A percentile compares a stretch with the other conserved stretches of the same genome.
Conservation (phyloP, 2,888 invertebrate genomes). For the Pollenia griseotomentosa region DNA sequence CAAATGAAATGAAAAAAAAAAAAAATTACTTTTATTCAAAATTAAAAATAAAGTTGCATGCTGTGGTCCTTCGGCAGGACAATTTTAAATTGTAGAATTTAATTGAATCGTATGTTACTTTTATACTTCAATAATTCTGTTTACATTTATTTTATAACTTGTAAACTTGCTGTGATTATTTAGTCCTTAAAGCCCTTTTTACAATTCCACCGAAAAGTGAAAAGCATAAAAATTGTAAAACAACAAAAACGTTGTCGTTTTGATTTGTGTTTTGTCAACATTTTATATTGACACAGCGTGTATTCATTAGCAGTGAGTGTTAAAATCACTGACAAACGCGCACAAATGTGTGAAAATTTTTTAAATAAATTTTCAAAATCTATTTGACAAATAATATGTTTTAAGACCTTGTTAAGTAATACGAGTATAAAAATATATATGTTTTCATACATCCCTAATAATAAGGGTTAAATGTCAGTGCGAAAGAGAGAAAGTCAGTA, state of each 20-base stretch:
- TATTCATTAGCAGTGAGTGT: conserved; percentile 71
- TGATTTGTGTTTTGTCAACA: conserved; percentile 82
- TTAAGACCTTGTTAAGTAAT: conserved; percentile 60
- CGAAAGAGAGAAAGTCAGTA: conserved; percentile 23
- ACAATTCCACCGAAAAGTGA: background rate
- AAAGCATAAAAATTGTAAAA: conserved; percentile 13
- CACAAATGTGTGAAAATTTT: conserved; percentile 68
- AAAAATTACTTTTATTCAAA: conserved; percentile 34
- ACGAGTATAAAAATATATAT: conserved; percentile 17
- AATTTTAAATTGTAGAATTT: conserved; percentile 69
- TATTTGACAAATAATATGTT: conserved; percentile 54
- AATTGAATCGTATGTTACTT: conserved; percentile 72
- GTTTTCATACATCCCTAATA: conserved; percentile 30
- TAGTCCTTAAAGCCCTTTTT: conserved; percentile 59
- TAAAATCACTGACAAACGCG: conserved; percentile 53
- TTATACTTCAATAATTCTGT: conserved; percentile 69
- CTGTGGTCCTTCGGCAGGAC: conserved; percentile 68
- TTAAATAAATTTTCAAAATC: conserved; percentile 45
- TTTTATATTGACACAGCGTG: conserved; percentile 78
- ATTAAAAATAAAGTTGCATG: conserved; percentile 45
- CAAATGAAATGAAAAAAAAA: conserved; percentile 37
- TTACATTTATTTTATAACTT: conserved; percentile 50
- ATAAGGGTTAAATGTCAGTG: conserved; percentile 71
- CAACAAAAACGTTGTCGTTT: conserved; percentile 64
- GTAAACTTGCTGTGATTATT: conserved; percentile 63